phyloP scores from a whole-genome alignment of 1,140 invertebrate genomes.

The Doryteuthis pealeii region DNA sequence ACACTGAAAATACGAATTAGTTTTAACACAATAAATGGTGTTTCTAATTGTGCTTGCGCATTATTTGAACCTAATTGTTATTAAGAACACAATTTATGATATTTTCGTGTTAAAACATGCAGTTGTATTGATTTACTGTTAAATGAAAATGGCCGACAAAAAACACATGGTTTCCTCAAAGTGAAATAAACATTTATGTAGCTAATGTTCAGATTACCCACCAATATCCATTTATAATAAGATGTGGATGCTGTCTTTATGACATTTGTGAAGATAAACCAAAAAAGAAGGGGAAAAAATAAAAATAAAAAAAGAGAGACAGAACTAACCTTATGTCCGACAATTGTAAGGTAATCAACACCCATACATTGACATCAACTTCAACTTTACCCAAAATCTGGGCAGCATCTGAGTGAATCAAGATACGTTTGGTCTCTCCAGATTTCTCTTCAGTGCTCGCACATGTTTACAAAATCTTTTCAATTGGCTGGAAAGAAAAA shows the following conservation, averaged over 20 bases:
- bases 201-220: not conserved
- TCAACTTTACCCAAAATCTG: constrained; percentile 69
- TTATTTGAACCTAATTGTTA: no score
- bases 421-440: constrained; percentile 50
- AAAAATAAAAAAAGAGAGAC: not conserved
- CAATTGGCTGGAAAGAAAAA: constrained; percentile 49
- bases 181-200: no score
- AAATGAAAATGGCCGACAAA: no score
- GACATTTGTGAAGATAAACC: not conserved
- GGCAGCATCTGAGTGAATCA: constrained; percentile 64
- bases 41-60: no score
- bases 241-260: not conserved
- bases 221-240: not conserved
- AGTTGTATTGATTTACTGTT: no score
- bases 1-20: no score
- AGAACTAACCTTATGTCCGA: constrained; percentile 67
- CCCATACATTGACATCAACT: constrained; percentile 63
- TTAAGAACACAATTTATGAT: no score
- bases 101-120: no score
- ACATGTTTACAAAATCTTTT: constrained; percentile 44
- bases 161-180: no score
- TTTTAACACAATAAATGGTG: not conserved
- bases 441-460: constrained; percentile 26
- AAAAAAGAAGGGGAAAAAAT: no score
- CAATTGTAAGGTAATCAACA: constrained; percentile 69